Evolutionary conservation across 2,797 vertebrate genomes (phyloP).

Genomic region (Triplophysa bombifrons): DNA sequence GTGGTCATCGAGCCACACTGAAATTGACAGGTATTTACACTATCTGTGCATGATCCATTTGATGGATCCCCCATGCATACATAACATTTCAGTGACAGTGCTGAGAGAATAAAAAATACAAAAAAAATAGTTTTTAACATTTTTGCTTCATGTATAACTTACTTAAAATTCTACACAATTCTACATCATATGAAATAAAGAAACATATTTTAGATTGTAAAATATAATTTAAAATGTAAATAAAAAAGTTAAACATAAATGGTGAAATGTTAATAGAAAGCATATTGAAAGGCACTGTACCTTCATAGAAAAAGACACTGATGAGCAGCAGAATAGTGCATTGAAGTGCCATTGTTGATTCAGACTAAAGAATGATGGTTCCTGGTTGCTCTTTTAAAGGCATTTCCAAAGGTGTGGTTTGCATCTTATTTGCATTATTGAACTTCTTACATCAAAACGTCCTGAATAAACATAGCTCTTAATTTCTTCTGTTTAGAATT

Average conservation of each 20-base stretch:
- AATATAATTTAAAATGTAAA: background rate
- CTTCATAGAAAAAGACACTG: background rate
- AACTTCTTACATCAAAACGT: background rate
- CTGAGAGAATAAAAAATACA: conserved; percentile 45
- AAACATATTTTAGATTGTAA: too few species aligned
- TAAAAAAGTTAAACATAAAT: background rate
- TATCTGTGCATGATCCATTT: background rate
- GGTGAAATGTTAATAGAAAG: background rate
- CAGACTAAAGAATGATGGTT: background rate
- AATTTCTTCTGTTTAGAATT: too few species aligned
- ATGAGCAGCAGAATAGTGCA: conserved; percentile 4
- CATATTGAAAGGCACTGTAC: background rate
- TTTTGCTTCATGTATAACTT: background rate
- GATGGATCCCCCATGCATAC: accelerated
- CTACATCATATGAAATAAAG: too few species aligned
- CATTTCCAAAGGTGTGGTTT: background rate
- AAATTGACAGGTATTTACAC: conserved; percentile 30
- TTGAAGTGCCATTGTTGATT: conserved; percentile 1
- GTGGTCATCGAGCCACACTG: conserved; percentile 5
- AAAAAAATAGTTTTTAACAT: background rate
- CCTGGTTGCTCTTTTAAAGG: background rate
- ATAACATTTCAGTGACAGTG: conserved; percentile 58
- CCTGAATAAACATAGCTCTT: too few species aligned
- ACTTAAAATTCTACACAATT: too few species aligned
- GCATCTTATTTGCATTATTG: conserved; percentile 7